A percentile compares a stretch with the other conserved stretches of the same genome.
Conservation (phyloP, 2,113 vertebrate species). For the Lagopus leucura region DNA sequence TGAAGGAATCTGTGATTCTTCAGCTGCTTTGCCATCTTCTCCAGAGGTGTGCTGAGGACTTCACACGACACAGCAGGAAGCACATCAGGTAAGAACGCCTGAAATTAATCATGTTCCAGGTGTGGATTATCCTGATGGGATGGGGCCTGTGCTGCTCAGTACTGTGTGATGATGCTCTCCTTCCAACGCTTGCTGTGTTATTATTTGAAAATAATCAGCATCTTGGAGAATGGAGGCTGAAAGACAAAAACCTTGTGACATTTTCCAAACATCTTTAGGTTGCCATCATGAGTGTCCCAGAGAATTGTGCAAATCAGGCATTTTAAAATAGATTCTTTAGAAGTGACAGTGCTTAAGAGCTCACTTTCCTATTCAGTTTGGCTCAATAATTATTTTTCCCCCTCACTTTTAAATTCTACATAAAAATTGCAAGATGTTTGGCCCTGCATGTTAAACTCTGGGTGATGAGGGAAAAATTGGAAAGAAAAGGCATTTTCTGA, state of each 20-base stretch:
- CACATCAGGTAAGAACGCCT: not conserved
- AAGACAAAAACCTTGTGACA: not conserved
- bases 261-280: not conserved
- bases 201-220: not conserved
- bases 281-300: not conserved
- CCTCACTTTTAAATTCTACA: not conserved
- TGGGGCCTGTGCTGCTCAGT: not conserved
- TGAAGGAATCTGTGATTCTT: not conserved
- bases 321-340: not conserved
- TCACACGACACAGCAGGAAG: not conserved
- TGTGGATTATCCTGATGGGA: not conserved
- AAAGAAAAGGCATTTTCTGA: not conserved
- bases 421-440: conserved; percentile 5
- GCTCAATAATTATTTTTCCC: not conserved
- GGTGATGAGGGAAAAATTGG: not conserved
- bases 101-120: not conserved
- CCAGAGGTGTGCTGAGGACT: not conserved
- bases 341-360: not conserved
- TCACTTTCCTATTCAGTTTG: not conserved
- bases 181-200: not conserved
- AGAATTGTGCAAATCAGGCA: not conserved
- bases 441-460: not conserved
- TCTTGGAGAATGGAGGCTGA: not conserved
- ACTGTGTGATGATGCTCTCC: not conserved
- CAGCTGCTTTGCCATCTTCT: not conserved